Evolutionary conservation across 2,888 invertebrate genomes (phyloP).

Genomic region (Trypoxylon attenuatum): DNA sequence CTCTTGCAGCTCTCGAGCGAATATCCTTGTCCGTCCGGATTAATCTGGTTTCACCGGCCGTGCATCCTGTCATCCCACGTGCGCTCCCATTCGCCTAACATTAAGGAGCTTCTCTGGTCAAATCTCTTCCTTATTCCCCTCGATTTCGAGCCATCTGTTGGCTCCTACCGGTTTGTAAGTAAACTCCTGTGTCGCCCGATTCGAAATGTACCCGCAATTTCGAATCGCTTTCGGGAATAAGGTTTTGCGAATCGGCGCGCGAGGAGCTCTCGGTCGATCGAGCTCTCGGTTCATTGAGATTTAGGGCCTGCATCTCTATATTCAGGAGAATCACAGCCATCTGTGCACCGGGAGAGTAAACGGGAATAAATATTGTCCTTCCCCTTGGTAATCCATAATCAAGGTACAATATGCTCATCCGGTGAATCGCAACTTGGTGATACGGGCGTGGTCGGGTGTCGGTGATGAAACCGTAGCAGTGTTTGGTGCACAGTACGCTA

Average conservation of each 20-base stretch:
- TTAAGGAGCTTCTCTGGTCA: no score
- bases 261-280: no score
- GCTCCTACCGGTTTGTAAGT: no score
- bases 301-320: no score
- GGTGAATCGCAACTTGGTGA: slow-evolving; percentile 30
- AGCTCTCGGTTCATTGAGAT: no score
- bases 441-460: slow-evolving; percentile 13
- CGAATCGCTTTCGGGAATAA: no score
- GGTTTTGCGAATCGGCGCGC: no score
- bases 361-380: slow-evolving; percentile 15
- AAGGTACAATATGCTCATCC: slow-evolving; percentile 23
- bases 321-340: no score
- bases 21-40: slow-evolving; percentile 42
- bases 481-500: slow-evolving; percentile 27
- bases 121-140: background rate
- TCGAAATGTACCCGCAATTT: no score
- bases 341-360: no score
- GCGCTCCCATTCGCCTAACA: no score
- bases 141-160: background rate
- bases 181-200: no score
- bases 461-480: slow-evolving; percentile 32
- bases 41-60: slow-evolving; percentile 35
- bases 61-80: slow-evolving; percentile 17
- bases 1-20: slow-evolving; percentile 29
- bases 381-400: slow-evolving; percentile 30